Evolutionary conservation across 2,797 vertebrate species (phyloP).

Genomic region (Siniperca undulata): DNA sequence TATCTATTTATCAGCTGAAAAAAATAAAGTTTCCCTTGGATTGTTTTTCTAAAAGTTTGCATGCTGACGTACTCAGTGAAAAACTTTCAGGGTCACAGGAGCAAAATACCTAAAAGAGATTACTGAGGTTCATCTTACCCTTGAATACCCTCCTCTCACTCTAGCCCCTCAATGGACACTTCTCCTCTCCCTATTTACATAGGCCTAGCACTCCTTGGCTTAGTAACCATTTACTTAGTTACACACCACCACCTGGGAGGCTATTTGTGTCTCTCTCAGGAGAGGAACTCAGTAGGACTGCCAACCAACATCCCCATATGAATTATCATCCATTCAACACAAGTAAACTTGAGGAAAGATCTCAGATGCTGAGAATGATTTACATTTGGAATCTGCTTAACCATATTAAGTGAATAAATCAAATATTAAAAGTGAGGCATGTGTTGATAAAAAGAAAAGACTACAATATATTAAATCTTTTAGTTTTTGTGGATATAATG

Average conservation of each 20-base stretch:
- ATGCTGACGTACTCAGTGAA: conserved; percentile 53
- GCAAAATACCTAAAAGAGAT: conserved; percentile 60
- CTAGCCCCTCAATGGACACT: conserved; percentile 56
- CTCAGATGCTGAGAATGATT: conserved; percentile 32
- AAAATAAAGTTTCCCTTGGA: conserved; percentile 52
- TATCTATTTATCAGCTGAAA: conserved; percentile 82
- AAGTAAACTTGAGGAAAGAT: conserved; percentile 40
- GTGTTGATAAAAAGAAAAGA: conserved; percentile 16
- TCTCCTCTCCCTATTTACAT: conserved; percentile 66
- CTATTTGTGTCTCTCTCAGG: conserved; percentile 77
- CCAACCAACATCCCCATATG: conserved; percentile 69
- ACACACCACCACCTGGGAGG: conserved; percentile 77
- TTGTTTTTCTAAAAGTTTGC: conserved; percentile 74
- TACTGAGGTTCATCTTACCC: conserved; percentile 54
- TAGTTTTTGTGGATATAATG: neutral
- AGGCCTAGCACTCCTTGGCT: conserved; percentile 66
- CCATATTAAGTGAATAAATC: conserved; percentile 24
- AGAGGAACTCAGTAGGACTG: conserved; percentile 70
- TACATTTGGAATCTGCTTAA: conserved; percentile 35
- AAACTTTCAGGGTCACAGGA: conserved; percentile 75
- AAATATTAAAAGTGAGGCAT: conserved; percentile 12
- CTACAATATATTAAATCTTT: neutral
- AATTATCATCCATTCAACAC: conserved; percentile 64
- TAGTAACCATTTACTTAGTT: conserved; percentile 82
- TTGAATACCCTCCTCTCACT: conserved; percentile 57